Evolutionary conservation across 2,797 vertebrate species (phyloP).

Genomic region (Hyperoplus immaculatus): DNA sequence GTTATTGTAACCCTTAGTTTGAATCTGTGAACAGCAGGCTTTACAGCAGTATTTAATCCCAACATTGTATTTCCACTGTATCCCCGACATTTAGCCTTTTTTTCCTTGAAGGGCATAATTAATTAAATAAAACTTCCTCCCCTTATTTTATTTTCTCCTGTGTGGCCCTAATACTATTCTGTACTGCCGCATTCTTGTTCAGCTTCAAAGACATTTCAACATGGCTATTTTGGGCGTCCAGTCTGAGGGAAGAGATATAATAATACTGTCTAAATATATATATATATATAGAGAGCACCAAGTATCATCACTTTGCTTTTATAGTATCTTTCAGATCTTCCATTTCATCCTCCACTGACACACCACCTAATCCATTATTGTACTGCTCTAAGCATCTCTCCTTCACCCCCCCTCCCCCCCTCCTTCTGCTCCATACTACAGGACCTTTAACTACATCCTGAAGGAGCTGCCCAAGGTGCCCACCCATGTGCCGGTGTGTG

Average conservation of each 20-base stretch:
- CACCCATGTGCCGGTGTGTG: conserved; percentile 95
- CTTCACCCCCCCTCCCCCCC: neutral
- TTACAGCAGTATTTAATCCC: no score
- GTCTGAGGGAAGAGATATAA: neutral
- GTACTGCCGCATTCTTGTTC: conserved; percentile 1
- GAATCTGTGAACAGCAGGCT: no score
- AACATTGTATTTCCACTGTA: no score
- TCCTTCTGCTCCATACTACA: conserved; percentile 57
- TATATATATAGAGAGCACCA: no score
- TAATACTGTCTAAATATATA: no score
- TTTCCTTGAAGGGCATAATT: no score
- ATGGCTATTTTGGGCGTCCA: conserved; percentile 1
- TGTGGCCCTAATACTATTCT: no score
- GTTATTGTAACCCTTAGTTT: no score
- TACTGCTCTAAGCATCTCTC: neutral
- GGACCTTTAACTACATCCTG: conserved; percentile 98
- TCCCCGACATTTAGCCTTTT: no score
- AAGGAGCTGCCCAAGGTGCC: conserved; percentile 97
- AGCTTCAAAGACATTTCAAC: conserved; percentile 21
- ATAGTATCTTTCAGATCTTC: neutral
- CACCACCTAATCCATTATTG: neutral
- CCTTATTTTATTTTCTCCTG: no score
- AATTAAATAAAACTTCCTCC: no score
- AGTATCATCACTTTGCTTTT: no score
- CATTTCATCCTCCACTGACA: neutral